Percentiles rank a stretch among this genome's conserved stretches.
Conservation (phyloP, 64 coral and sea anemone species). For the Cladopsammia gracilis region DNA sequence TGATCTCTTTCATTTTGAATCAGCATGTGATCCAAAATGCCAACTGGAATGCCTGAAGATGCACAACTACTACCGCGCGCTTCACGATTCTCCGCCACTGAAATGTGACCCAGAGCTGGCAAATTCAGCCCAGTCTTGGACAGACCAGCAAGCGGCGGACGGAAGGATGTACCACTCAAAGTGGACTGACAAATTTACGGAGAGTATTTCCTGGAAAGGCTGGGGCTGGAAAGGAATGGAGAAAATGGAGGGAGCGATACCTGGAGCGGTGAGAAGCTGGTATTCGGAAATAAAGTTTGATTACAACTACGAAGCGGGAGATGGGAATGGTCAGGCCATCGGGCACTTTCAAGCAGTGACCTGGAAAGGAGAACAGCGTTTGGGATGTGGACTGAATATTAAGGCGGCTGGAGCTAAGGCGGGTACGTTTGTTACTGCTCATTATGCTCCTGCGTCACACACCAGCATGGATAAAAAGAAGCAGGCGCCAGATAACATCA, state of each 20-base stretch:
- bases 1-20: too few relatives aligned
- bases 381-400: slow-evolving; percentile 81
- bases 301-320: slow-evolving; percentile 47
- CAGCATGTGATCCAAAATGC: slow-evolving; percentile 73
- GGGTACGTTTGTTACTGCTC: slow-evolving; percentile 82
- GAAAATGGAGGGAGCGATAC: slow-evolving; percentile 71
- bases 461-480: slow-evolving; percentile 14
- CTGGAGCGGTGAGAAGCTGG: slow-evolving; percentile 85
- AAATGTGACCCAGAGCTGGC: slow-evolving; percentile 82
- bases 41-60: slow-evolving; percentile 69
- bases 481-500: slow-evolving; percentile 25
- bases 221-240: slow-evolving; percentile 65
- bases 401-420: background rate
- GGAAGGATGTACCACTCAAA: slow-evolving; percentile 28
- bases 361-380: slow-evolving; percentile 54
- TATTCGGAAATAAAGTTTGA: slow-evolving; percentile 92
- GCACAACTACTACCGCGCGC: slow-evolving; percentile 83
- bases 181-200: background rate
- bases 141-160: slow-evolving; percentile 36
- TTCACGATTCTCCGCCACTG: slow-evolving; percentile 72
- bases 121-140: slow-evolving; percentile 81
- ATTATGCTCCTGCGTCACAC: slow-evolving; percentile 79
- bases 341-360: slow-evolving; percentile 80
- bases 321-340: slow-evolving; percentile 7
- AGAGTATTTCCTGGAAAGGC: slow-evolving; percentile 90